Conservation (phyloP, 2,888 invertebrate genomes). For the Andrena hattorfiana region DNA sequence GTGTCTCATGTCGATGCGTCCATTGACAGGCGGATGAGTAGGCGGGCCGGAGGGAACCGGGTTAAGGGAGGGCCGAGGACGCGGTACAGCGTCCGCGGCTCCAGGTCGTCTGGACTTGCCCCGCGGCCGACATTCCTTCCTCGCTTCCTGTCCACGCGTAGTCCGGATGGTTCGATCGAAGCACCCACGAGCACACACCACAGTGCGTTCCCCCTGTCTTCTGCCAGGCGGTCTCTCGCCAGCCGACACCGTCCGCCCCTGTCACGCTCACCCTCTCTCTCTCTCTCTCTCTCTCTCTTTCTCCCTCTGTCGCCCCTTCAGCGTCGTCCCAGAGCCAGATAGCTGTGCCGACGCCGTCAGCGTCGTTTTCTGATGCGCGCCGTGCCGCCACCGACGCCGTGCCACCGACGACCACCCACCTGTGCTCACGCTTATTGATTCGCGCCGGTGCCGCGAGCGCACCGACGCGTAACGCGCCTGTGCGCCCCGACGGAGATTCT, state of each 20-base stretch:
- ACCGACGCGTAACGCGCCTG: conserved; percentile 41
- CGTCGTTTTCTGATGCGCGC: conserved; percentile 58
- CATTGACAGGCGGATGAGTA: not conserved
- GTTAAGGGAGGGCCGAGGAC: conserved; percentile 23
- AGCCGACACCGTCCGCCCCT: not conserved
- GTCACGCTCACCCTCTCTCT: not conserved
- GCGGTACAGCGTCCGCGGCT: conserved; percentile 32
- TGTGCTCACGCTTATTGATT: conserved; percentile 79
- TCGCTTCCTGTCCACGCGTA: conserved; percentile 16
- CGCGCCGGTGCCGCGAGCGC: conserved; percentile 61
- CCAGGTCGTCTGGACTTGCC: conserved; percentile 42
- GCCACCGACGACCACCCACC: conserved; percentile 75
- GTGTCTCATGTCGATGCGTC: conserved; percentile 18
- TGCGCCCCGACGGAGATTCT: conserved; percentile 53
- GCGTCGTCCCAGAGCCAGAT: conserved; percentile 20
- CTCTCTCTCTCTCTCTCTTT: not conserved
- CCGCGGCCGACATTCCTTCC: conserved; percentile 47
- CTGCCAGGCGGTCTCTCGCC: no score
- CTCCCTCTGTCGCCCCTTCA: not conserved
- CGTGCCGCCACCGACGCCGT: conserved; percentile 62
- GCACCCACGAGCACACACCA: not conserved
- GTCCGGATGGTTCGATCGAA: conserved; percentile 9
- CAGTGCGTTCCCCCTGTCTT: not conserved
- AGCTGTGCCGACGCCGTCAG: conserved; percentile 43
- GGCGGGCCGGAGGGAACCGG: not conserved